Percentiles rank a stretch among this genome's conserved stretches.
Conservation (phyloP, 2,888 invertebrate genomes). For the Alloplasta piceator region DNA sequence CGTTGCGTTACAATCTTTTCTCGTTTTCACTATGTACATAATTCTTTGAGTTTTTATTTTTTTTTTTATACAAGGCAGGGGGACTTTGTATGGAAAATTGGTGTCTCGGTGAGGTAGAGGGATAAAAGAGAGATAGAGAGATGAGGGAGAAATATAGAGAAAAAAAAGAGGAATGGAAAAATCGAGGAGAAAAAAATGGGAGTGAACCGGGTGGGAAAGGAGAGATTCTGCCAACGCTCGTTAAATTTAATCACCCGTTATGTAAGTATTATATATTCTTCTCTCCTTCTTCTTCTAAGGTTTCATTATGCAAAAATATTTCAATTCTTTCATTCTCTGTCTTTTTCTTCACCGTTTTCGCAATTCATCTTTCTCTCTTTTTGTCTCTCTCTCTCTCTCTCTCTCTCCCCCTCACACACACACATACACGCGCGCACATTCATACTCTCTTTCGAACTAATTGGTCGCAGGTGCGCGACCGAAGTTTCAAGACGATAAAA, state of each 20-base stretch:
- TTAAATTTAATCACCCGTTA: slow-evolving; percentile 74
- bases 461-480: slow-evolving; percentile 70
- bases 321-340: slow-evolving; percentile 69
- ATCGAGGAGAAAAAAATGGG: slow-evolving; percentile 29
- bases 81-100: slow-evolving; percentile 24
- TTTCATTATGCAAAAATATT: slow-evolving; percentile 78
- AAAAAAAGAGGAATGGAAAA: slow-evolving; percentile 34
- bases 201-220: slow-evolving; percentile 67
- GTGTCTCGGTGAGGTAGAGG: slow-evolving; percentile 28
- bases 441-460: slow-evolving; percentile 76
- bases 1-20: slow-evolving; percentile 66
- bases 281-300: slow-evolving; percentile 65
- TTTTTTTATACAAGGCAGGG: slow-evolving; percentile 62
- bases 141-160: slow-evolving; percentile 8
- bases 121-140: slow-evolving; percentile 35
- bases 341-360: slow-evolving; percentile 51
- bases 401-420: slow-evolving; percentile 84
- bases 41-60: slow-evolving; percentile 64
- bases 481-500: slow-evolving; percentile 66
- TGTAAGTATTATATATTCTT: slow-evolving; percentile 70
- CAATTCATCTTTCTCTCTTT: slow-evolving; percentile 49
- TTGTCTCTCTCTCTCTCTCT: slow-evolving; percentile 81
- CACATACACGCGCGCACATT: slow-evolving; percentile 73
- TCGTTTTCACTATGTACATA: slow-evolving; percentile 70
- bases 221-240: slow-evolving; percentile 74